A percentile compares a stretch with the other conserved stretches of the same genome.
These are phyloP conservation scores for Phengaris arion DNA, from an alignment of 2,888 invertebrate species.

Conservation along the genomic window DNA sequence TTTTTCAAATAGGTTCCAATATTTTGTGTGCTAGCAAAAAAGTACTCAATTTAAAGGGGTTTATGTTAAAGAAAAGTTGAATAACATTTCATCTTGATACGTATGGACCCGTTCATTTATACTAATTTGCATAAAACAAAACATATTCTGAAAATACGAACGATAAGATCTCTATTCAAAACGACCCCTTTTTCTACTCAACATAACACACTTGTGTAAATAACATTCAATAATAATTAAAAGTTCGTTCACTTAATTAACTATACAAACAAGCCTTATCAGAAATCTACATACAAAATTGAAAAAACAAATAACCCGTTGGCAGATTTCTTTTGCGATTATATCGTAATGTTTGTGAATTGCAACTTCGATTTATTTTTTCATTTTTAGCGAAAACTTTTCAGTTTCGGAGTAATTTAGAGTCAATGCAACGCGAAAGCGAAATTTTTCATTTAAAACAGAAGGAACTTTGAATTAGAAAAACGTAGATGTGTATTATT, in stretches of 20 bases:
- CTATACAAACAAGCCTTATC: not conserved
- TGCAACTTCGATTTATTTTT: too few species aligned
- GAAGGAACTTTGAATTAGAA: too few species aligned
- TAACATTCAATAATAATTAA: constrained; percentile 8
- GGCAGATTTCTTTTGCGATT: not conserved
- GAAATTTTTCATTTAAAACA: too few species aligned
- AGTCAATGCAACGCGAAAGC: too few species aligned
- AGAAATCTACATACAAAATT: not conserved
- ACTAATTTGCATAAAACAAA: not conserved
- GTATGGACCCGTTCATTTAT: not conserved
- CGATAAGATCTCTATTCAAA: not conserved
- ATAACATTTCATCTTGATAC: constrained; percentile 1
- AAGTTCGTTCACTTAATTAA: constrained; percentile 7
- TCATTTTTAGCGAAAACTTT: too few species aligned
- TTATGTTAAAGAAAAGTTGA: not conserved
- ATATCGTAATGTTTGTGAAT: not conserved
- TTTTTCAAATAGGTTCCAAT: not conserved
- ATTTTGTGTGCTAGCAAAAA: not conserved
- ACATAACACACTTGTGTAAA: not conserved
- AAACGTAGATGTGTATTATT: too few species aligned
- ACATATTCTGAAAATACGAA: not conserved
- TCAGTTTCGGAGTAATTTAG: too few species aligned
- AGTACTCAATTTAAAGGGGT: not conserved
- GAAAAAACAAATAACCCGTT: not conserved
- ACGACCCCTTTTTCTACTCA: not conserved